Percentiles rank a stretch among this genome's conserved stretches.
Conservation (phyloP, 2,888 invertebrate genomes). For the Malthinus flaveolus region DNA sequence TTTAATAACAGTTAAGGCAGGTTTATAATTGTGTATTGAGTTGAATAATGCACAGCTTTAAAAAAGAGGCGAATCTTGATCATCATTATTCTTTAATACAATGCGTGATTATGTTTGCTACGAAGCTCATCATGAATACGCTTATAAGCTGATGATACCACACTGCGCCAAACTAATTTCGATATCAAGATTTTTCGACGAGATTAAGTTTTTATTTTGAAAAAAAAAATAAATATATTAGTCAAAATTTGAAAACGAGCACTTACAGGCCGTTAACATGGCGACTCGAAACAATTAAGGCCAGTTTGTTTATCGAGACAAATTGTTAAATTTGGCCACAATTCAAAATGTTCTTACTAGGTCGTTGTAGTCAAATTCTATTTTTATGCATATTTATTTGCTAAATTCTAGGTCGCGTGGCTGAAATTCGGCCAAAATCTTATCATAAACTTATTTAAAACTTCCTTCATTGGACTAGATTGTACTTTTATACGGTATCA, state of each 20-base stretch:
- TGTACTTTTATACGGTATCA: too few species aligned
- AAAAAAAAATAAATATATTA: background rate
- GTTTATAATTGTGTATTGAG: conserved; percentile 17
- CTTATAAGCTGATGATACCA: conserved; percentile 6
- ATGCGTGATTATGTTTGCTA: conserved; percentile 35
- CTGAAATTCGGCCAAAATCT: too few species aligned
- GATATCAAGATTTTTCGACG: background rate
- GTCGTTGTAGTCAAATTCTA: too few species aligned
- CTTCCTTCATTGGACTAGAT: too few species aligned
- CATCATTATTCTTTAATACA: conserved; percentile 39
- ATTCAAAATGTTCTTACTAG: too few species aligned
- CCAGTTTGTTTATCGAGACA: too few species aligned
- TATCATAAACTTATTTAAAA: too few species aligned
- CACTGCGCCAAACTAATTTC: conserved; percentile 6
- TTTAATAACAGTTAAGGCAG: conserved; percentile 3
- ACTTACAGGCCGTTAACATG: too few species aligned
- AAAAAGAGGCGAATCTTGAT: conserved; percentile 31
- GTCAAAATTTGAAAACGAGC: background rate
- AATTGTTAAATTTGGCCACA: too few species aligned
- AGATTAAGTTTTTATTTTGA: background rate
- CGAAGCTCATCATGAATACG: conserved; percentile 4
- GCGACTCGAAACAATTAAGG: too few species aligned
- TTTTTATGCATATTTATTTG: too few species aligned
- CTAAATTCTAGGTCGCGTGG: too few species aligned
- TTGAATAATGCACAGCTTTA: conserved; percentile 15